Conservation (phyloP, 2,888 invertebrate species). For the Acronicta aceris region DNA sequence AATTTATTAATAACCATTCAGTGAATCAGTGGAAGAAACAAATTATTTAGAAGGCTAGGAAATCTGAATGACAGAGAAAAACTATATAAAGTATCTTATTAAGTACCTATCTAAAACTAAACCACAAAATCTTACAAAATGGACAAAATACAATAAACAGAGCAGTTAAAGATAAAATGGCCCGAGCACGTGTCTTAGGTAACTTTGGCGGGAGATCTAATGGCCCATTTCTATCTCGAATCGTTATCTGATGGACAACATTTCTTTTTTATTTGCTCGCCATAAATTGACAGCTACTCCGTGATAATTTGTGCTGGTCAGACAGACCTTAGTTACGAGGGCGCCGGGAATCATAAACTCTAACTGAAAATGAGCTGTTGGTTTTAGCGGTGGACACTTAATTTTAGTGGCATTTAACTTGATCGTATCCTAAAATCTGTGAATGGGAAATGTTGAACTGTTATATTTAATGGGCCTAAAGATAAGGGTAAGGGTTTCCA, state of each 20-base stretch:
- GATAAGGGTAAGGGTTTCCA: too few relatives aligned
- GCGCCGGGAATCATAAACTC: slow-evolving; percentile 20
- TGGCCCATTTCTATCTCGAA: slow-evolving; percentile 24
- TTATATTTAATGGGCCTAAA: not conserved
- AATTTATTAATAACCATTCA: too few relatives aligned
- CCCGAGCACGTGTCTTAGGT: slow-evolving; percentile 5
- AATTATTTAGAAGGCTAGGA: too few relatives aligned
- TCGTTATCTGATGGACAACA: slow-evolving; percentile 13
- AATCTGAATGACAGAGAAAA: too few relatives aligned
- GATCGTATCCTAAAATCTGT: slow-evolving; percentile 16
- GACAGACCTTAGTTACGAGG: slow-evolving; percentile 22
- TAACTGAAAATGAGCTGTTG: slow-evolving; percentile 18
- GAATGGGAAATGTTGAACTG: not conserved
- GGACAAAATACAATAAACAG: not conserved
- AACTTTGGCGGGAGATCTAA: slow-evolving; percentile 8
- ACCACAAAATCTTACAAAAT: not conserved
- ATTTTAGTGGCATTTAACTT: slow-evolving; percentile 22
- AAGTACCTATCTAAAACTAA: too few relatives aligned
- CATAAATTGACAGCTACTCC: slow-evolving; percentile 34
- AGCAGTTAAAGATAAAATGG: slow-evolving; percentile 1
- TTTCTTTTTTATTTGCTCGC: slow-evolving; percentile 36
- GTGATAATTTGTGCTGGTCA: slow-evolving; percentile 24
- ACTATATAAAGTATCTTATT: too few relatives aligned
- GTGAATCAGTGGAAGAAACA: too few relatives aligned
- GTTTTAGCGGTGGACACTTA: slow-evolving; percentile 23